These are phyloP conservation scores for Parus major DNA, from an alignment of 2,113 vertebrate genomes.

Conservation along the genomic window DNA sequence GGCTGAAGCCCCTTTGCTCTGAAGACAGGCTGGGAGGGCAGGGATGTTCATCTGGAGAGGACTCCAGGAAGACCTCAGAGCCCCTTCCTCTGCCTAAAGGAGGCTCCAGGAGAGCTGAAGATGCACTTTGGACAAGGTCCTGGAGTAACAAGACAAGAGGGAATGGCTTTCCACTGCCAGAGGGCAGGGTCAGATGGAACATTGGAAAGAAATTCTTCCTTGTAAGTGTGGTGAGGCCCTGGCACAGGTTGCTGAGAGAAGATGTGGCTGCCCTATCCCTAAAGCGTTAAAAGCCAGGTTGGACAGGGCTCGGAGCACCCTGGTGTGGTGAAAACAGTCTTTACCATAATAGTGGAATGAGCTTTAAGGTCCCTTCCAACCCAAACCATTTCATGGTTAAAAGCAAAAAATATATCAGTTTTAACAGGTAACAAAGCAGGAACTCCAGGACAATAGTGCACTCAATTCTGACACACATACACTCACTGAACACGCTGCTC, in stretches of 20 bases:
- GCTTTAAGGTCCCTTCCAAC: not conserved
- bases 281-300: not conserved
- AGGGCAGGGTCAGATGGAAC: not conserved
- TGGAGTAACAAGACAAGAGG: not conserved
- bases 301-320: not conserved
- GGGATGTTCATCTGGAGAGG: not conserved
- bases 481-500: accelerated
- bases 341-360: not conserved
- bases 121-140: not conserved
- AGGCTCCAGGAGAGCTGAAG: not conserved
- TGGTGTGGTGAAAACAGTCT: not conserved
- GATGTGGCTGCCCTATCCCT: not conserved
- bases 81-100: not conserved
- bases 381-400: not conserved
- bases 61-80: not conserved
- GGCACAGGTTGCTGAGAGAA: not conserved
- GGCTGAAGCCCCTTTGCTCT: not conserved
- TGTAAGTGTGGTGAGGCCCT: not conserved
- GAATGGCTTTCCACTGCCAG: not conserved
- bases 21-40: not conserved
- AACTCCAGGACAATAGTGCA: not conserved
- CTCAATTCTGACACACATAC: not conserved
- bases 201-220: not conserved
- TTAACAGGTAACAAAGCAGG: not conserved
- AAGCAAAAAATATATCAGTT: not conserved